These are phyloP conservation scores for Daphoenositta chrysoptera DNA, from an alignment of 2,113 vertebrate genomes.

Conservation along the genomic window DNA sequence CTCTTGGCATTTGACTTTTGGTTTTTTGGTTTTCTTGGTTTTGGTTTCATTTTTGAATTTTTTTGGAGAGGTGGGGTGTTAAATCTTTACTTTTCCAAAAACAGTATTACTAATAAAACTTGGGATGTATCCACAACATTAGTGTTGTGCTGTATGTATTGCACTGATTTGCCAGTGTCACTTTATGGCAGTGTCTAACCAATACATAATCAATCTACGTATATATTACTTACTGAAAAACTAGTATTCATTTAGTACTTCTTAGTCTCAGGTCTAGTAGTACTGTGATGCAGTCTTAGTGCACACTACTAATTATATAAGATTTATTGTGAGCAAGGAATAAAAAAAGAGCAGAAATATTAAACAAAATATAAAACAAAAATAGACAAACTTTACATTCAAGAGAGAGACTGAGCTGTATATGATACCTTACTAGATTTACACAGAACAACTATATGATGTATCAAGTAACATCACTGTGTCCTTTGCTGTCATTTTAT, in stretches of 20 bases:
- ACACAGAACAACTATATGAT: background rate
- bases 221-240: slow-evolving; percentile 3
- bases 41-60: background rate
- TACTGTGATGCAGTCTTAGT: background rate
- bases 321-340: background rate
- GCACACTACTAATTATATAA: background rate
- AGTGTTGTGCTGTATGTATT: background rate
- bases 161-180: background rate
- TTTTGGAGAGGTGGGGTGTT: background rate
- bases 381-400: background rate
- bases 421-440: background rate
- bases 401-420: background rate
- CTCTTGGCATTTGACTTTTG: background rate
- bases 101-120: background rate
- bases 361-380: background rate
- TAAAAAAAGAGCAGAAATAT: background rate
- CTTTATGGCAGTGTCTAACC: background rate
- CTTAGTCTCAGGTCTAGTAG: background rate
- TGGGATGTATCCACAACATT: background rate
- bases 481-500: slow-evolving; percentile 7
- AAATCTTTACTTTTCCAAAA: background rate
- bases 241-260: background rate
- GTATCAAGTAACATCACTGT: background rate
- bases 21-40: background rate
- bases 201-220: background rate